Percentiles rank a stretch among this genome's conserved stretches.
These are phyloP conservation scores for Tiphia femorata DNA, from an alignment of 2,888 invertebrate species.

Conservation along the genomic window DNA sequence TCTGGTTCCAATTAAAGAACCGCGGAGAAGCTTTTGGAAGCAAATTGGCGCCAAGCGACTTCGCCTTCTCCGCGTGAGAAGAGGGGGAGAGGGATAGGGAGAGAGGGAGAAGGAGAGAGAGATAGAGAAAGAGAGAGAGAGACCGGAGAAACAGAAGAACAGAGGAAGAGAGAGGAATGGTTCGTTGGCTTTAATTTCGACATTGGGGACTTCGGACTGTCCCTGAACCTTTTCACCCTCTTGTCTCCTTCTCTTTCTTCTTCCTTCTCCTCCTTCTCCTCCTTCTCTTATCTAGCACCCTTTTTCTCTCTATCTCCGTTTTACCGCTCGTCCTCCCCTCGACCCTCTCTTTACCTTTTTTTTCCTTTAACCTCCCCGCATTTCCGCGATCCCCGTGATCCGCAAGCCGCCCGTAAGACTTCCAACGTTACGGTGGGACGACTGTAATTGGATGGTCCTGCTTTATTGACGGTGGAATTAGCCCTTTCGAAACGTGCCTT, in stretches of 20 bases:
- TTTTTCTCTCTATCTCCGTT: background rate
- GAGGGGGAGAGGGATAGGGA: background rate
- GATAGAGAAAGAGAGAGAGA: background rate
- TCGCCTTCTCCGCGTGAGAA: constrained; percentile 14
- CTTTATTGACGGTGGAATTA: constrained; percentile 50
- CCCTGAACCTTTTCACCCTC: constrained; percentile 9
- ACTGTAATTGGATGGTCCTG: constrained; percentile 47
- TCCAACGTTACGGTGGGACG: constrained; percentile 36
- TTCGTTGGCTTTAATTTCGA: constrained; percentile 50
- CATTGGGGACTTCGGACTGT: constrained; percentile 20
- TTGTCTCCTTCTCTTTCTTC: background rate
- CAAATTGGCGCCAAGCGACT: constrained; percentile 31
- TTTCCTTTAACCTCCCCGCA: constrained; percentile 17
- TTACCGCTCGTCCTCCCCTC: background rate
- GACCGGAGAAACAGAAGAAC: background rate
- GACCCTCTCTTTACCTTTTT: constrained; percentile 9
- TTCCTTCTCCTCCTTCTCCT: background rate
- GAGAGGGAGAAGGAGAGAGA: background rate
- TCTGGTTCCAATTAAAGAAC: constrained; percentile 40
- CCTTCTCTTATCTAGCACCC: background rate
- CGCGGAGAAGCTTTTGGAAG: constrained; percentile 31
- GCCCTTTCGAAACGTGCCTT: constrained; percentile 36
- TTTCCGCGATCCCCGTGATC: constrained; percentile 23
- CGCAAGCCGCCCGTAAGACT: constrained; percentile 26
- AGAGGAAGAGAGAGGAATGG: constrained; percentile 15